Base-by-base conservation (phyloP, 2,113 vertebrate species). In the Ciconia stormi region DNA sequence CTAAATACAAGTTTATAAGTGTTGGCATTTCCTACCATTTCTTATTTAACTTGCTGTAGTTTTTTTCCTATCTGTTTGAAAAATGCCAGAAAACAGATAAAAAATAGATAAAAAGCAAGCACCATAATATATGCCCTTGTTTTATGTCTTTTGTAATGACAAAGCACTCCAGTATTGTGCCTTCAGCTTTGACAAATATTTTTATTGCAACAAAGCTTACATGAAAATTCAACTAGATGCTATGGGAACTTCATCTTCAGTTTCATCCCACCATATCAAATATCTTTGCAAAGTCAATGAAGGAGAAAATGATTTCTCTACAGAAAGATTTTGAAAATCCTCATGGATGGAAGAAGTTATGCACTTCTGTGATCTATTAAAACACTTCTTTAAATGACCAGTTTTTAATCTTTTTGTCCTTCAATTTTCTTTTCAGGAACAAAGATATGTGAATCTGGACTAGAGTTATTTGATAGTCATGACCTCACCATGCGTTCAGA, bases 401-500 rank as follows among this genome's bases (percentile, higher is more conserved):
- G 23, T 12, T 96, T 89, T 93, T 74, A 90, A 87, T 85, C 73
- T 82, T 85, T 82, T 72, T 73, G 83, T 80, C 44, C 73, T 92
- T 92, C 47, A 77, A 22, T 89, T 87, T 89, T 91, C 40, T 84
- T 77, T 92, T 65, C 66, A 89, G 58, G 52, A 72, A 44, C 46
- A 67, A 62, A 91, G 70, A 89, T 78, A 82, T 9, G 26, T 82
- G 92, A 94, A 69, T 72, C 58, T 94, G 46, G 34, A 67, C 40
- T 78, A 42, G 80, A 95, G 66, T 82, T 96, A 87, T 93, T 91
- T 95, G 83, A 70, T 80, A 91, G 86, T 94, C 70, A 40, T 81
- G 92, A 96, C 94, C 89, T 91, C 73, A 86, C 92, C 92, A 92
- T 93, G 87, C 91, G 78, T 91, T 96, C 83, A 81, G 71, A 77